Conservation (phyloP, 2,797 vertebrate genomes). For the Danio choprae region DNA sequence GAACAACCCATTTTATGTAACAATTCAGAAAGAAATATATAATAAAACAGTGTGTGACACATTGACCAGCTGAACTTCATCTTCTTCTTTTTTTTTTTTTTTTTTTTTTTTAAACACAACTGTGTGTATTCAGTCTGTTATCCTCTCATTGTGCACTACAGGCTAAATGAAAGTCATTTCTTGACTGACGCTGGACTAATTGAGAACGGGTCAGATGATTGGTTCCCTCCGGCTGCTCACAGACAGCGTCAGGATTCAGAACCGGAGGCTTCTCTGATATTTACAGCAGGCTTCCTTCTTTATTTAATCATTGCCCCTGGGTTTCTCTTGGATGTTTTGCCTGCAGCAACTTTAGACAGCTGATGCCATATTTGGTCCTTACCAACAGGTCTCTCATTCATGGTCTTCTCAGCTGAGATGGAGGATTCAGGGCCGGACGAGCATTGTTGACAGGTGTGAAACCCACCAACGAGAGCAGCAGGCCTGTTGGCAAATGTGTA, state of each 20-base stretch:
- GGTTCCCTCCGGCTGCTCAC: constrained; percentile 22
- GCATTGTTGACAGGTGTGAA: constrained; percentile 56
- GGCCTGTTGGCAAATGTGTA: constrained; percentile 25
- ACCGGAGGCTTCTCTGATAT: constrained; percentile 53
- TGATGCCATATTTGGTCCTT: constrained; percentile 66
- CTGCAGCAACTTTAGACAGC: constrained; percentile 66
- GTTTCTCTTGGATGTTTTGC: constrained; percentile 64
- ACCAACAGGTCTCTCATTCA: constrained; percentile 60
- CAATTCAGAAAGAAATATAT: too few species aligned
- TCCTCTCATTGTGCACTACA: not conserved
- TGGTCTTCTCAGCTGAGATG: constrained; percentile 42
- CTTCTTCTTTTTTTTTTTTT: too few species aligned
- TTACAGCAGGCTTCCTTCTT: constrained; percentile 56
- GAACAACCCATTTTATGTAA: too few species aligned
- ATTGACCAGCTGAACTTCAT: too few species aligned
- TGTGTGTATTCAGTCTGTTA: not conserved
- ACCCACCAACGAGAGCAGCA: constrained; percentile 21
- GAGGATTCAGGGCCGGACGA: constrained; percentile 34
- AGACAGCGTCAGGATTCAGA: constrained; percentile 26
- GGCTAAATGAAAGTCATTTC: constrained; percentile 27
- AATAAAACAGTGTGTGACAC: too few species aligned
- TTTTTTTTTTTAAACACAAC: too few species aligned
- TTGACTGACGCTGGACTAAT: constrained; percentile 22
- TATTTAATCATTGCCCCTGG: constrained; percentile 61
- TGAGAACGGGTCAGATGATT: constrained; percentile 32